Evolutionary conservation across 2,888 invertebrate genomes (phyloP).

Genomic region (Melikaiella ostensackeni): DNA sequence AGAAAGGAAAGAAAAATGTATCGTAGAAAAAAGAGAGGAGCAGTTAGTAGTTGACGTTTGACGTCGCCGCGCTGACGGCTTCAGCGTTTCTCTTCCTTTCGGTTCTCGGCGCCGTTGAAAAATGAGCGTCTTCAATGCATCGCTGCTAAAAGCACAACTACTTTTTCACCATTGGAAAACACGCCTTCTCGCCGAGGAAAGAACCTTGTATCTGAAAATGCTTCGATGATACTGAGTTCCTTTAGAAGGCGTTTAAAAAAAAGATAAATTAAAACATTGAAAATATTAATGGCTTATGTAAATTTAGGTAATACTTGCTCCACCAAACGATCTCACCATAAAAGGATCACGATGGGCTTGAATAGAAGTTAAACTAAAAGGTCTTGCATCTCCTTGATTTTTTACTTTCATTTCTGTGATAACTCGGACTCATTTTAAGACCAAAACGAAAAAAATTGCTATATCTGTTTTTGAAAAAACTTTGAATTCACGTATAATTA

Average conservation of each 20-base stretch:
- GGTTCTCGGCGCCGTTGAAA: conserved; percentile 68
- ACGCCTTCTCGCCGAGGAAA: conserved; percentile 57
- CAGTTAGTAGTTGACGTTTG: conserved; percentile 53
- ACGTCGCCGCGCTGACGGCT: conserved; percentile 56
- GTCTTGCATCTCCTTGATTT: too few relatives aligned
- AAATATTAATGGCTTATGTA: background rate
- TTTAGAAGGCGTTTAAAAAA: background rate
- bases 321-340: too few relatives aligned
- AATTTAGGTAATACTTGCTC: background rate
- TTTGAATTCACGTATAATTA: too few relatives aligned
- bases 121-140: conserved; percentile 70
- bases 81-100: conserved; percentile 46
- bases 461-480: too few relatives aligned
- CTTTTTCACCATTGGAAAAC: conserved; percentile 66
- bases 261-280: background rate
- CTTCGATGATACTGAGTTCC: background rate
- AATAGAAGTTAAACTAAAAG: too few relatives aligned
- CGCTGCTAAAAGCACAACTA: conserved; percentile 69
- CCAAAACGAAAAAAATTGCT: too few relatives aligned
- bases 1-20: conserved; percentile 74
- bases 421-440: too few relatives aligned
- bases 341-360: too few relatives aligned
- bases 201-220: background rate
- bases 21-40: conserved; percentile 60
- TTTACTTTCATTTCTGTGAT: too few relatives aligned